Conservation (phyloP, 2,888 invertebrate genomes). For the Thera obeliscata region DNA sequence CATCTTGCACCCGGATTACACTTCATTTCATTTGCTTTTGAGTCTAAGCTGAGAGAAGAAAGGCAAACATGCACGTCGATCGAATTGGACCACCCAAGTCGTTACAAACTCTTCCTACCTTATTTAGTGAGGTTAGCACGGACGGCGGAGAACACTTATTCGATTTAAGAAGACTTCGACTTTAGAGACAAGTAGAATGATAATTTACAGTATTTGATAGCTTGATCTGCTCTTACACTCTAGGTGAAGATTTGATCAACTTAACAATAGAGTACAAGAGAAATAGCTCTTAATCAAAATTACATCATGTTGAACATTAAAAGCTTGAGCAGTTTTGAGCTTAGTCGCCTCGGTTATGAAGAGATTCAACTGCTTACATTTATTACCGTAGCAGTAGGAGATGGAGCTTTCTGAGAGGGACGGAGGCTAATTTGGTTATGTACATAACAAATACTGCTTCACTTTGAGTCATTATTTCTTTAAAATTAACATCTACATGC, state of each 20-base stretch:
- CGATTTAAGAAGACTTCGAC: no score
- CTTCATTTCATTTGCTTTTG: no score
- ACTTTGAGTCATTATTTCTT: neutral
- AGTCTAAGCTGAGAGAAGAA: neutral
- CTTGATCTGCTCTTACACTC: no score
- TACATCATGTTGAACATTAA: neutral
- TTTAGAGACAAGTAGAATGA: no score
- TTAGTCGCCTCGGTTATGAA: neutral
- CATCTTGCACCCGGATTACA: no score
- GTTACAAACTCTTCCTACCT: no score
- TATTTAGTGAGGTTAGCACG: no score
- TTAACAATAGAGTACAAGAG: neutral
- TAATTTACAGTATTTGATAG: no score
- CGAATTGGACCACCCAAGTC: neutral
- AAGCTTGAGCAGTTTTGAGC: neutral
- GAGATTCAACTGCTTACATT: slow-evolving; percentile 2
- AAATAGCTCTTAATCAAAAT: no score
- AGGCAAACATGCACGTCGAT: neutral
- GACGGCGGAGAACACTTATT: no score
- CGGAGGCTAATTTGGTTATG: neutral
- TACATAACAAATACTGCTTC: slow-evolving; percentile 5
- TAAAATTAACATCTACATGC: neutral
- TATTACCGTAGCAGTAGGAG: neutral
- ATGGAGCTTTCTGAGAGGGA: slow-evolving; percentile 8
- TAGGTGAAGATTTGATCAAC: no score